Base-by-base conservation (phyloP, 2,797 vertebrate species). In the Microcaecilia unicolor region DNA sequence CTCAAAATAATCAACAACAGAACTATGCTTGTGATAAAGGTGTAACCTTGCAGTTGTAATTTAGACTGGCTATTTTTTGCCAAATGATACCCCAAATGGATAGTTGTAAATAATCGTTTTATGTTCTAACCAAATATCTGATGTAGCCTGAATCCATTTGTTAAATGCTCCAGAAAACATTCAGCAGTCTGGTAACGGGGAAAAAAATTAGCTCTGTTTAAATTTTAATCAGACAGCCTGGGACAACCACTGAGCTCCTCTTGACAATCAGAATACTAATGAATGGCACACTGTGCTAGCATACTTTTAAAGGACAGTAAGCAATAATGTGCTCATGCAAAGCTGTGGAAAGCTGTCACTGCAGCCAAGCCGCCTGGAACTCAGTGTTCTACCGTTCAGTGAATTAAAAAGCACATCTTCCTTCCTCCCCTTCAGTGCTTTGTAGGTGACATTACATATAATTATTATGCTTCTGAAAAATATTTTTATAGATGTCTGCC, bases 201-300 rank as follows among this genome's bases (percentile, higher is more conserved):
- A 12, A 63, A 9, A 58, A 56, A 53, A 60, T 34, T 70, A 58
- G 51, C 58, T 56, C 58, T 61, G 43, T 66, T 69, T 56, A 46
- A 58, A 61, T 72, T 76, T 68, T 70, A 65, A 76, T 76, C 60
- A 67, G 57, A 32, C 51, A 60, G 50, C 34, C 35, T 18, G 34
- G 51, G 47, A 61, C 54, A 52, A 51, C 58, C 46, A 58, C 49
- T 28, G 56, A 61, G 62, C 20, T 15, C 41, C 50, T 20, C 60
- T 50, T 46, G 44, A 36, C 44, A 46, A 30, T 51, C 34, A 26
- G 51, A 58, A 64, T 64, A 58, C 59, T 53, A 67, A 65, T 68
- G 56, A 60, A 48, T 31, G 52, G 39, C 34, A 41, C 23, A 29
- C 33, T 28, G 56, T 18, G 36, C 27, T 48, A 47, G 40, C 26